These are phyloP conservation scores for Anastrepha ludens DNA, from an alignment of 1,140 invertebrate genomes.

Conservation along the genomic window DNA sequence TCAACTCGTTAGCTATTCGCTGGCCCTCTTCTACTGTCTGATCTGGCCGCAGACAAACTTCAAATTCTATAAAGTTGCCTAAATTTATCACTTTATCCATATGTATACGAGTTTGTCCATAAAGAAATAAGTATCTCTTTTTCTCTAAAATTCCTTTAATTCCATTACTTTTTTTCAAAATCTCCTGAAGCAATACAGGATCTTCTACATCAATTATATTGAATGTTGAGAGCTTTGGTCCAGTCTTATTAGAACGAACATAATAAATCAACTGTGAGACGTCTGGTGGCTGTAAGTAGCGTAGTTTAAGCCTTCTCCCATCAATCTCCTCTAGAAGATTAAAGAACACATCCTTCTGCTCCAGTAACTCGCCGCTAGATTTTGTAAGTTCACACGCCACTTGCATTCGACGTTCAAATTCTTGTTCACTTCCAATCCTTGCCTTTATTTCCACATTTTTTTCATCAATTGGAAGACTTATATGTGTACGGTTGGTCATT, in stretches of 20 bases:
- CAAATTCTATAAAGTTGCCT: conserved; percentile 92
- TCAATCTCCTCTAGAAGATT: conserved; percentile 73
- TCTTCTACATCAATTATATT: conserved; percentile 70
- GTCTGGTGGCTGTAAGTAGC: conserved; percentile 77
- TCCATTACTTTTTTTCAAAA: conserved; percentile 79
- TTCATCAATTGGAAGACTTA: conserved; percentile 58
- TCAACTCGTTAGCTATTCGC: conserved; percentile 81
- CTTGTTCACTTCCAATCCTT: conserved; percentile 75
- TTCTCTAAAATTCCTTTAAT: conserved; percentile 83
- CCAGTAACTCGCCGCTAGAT: conserved; percentile 76
- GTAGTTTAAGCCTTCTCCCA: conserved; percentile 86
- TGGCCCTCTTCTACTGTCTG: conserved; percentile 83
- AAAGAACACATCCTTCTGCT: conserved; percentile 89
- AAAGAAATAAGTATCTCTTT: conserved; percentile 83
- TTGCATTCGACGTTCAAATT: conserved; percentile 81
- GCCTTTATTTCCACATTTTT: conserved; percentile 83
- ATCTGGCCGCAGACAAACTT: conserved; percentile 84
- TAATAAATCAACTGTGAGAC: conserved; percentile 84
- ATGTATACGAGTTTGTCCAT: conserved; percentile 91
- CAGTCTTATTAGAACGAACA: conserved; percentile 78
- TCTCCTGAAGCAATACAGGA: conserved; percentile 73
- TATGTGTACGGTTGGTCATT: background rate
- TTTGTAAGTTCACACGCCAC: conserved; percentile 78
- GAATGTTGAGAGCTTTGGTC: conserved; percentile 73
- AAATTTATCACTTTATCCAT: conserved; percentile 88